Percentiles rank a stretch among this genome's conserved stretches.
These are phyloP conservation scores for Lysiphlebus fabarum DNA, from an alignment of 1,140 invertebrate species.

Conservation along the genomic window DNA sequence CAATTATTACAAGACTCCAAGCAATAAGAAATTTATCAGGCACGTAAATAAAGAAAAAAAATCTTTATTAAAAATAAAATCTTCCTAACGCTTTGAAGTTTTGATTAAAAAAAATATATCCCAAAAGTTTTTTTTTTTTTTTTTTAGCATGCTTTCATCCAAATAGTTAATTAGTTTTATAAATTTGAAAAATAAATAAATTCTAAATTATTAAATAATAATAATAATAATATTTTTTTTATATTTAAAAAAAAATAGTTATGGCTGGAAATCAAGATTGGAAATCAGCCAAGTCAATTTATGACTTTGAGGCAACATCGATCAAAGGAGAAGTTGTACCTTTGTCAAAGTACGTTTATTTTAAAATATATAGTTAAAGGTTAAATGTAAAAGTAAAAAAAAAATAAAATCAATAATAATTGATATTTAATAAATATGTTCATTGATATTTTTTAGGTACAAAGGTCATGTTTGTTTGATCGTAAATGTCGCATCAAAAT, in stretches of 20 bases:
- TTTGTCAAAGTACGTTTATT: constrained; percentile 60
- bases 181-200: no score
- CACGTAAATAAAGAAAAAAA: no score
- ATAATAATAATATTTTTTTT: constrained; percentile 9
- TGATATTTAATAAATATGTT: neutral
- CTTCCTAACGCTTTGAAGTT: no score
- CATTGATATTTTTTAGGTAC: constrained; percentile 53
- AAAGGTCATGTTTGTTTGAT: constrained; percentile 72
- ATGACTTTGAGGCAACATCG: constrained; percentile 73
- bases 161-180: no score
- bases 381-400: constrained; percentile 2
- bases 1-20: no score
- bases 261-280: constrained; percentile 56
- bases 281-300: constrained; percentile 70
- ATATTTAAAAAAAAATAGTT: constrained; percentile 24
- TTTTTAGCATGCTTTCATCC: no score
- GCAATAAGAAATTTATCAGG: no score
- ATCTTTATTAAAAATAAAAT: no score
- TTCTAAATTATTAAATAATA: no score
- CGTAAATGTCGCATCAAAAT: constrained; percentile 87
- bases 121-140: no score
- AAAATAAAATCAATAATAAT: neutral
- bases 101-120: no score
- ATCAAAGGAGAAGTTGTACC: constrained; percentile 72
- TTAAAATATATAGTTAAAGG: constrained; percentile 2